A percentile compares a stretch with the other conserved stretches of the same genome.
These are phyloP conservation scores for Pterois miles DNA, from an alignment of 2,797 vertebrate species.

Conservation along the genomic window DNA sequence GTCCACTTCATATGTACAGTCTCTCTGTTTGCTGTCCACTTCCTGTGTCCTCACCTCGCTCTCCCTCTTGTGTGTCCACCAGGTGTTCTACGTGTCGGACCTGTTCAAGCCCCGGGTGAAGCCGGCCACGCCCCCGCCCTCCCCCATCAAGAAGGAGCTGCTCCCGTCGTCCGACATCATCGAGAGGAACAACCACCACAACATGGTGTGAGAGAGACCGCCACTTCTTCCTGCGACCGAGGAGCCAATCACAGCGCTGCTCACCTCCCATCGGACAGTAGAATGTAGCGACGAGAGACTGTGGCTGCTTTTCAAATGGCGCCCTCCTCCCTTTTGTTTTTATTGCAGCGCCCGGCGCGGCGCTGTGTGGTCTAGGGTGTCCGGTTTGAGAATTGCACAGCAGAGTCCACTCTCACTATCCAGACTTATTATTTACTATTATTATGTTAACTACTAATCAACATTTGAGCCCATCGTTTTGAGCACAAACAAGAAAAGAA, in stretches of 20 bases:
- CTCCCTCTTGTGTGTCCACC: slow-evolving; percentile 20
- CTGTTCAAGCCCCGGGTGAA: slow-evolving; percentile 93
- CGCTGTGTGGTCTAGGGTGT: slow-evolving; percentile 57
- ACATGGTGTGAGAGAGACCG: slow-evolving; percentile 90
- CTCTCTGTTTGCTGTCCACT: not conserved
- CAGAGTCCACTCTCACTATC: slow-evolving; percentile 89
- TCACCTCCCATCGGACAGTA: slow-evolving; percentile 98
- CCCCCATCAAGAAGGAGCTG: slow-evolving; percentile 94
- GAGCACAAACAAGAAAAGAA: slow-evolving; percentile 62
- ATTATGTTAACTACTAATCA: slow-evolving; percentile 73
- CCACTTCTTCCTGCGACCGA: slow-evolving; percentile 83
- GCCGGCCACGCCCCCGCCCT: slow-evolving; percentile 86
- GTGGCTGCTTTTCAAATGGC: slow-evolving; percentile 69
- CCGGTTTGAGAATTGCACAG: slow-evolving; percentile 72
- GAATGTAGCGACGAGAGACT: slow-evolving; percentile 95
- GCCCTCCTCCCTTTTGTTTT: slow-evolving; percentile 32
- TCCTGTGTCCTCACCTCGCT: not conserved
- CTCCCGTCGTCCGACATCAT: slow-evolving; percentile 95
- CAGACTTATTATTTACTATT: slow-evolving; percentile 73
- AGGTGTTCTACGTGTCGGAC: slow-evolving; percentile 98
- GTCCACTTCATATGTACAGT: too few relatives aligned
- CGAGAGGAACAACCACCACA: slow-evolving; percentile 97
- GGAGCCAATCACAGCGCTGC: slow-evolving; percentile 87
- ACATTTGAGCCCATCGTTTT: slow-evolving; percentile 78
- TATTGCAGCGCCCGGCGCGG: slow-evolving; percentile 14